Conservation (phyloP, 2,113 vertebrate genomes). For the Tachycineta bicolor region DNA sequence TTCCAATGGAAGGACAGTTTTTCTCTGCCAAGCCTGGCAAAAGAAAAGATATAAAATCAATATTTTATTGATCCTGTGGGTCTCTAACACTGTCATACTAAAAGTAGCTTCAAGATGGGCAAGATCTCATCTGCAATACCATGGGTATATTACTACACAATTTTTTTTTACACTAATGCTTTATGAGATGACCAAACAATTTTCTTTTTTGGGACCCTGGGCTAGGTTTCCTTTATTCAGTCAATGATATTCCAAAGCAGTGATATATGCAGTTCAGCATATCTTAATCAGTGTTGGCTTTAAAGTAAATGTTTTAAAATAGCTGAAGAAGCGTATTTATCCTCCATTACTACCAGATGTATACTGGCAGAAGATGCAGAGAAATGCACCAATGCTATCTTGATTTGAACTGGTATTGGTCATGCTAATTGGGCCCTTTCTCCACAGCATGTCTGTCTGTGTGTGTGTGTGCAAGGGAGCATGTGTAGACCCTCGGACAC, state of each 20-base stretch:
- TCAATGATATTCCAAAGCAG: not conserved
- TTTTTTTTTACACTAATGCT: not conserved
- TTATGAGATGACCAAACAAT: not conserved
- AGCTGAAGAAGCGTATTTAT: not conserved
- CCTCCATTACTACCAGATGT: not conserved
- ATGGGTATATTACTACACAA: not conserved
- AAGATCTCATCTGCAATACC: not conserved
- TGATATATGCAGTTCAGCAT: not conserved
- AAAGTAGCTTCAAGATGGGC: not conserved
- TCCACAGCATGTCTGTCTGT: not conserved
- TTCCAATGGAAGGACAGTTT: constrained; percentile 78
- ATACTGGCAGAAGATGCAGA: not conserved
- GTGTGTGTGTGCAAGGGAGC: not conserved
- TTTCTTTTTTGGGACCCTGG: not conserved
- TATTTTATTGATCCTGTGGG: not conserved
- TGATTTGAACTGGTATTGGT: not conserved
- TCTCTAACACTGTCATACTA: not conserved
- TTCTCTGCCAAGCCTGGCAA: constrained; percentile 80
- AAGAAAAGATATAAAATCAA: not conserved
- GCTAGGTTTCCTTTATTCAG: not conserved
- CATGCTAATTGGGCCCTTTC: not conserved
- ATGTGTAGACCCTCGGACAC: not conserved
- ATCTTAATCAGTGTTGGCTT: not conserved
- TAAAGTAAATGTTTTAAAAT: not conserved
- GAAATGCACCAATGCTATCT: not conserved